These are phyloP conservation scores for Platypus cylindrus DNA, from an alignment of 2,888 invertebrate genomes.

Conservation along the genomic window DNA sequence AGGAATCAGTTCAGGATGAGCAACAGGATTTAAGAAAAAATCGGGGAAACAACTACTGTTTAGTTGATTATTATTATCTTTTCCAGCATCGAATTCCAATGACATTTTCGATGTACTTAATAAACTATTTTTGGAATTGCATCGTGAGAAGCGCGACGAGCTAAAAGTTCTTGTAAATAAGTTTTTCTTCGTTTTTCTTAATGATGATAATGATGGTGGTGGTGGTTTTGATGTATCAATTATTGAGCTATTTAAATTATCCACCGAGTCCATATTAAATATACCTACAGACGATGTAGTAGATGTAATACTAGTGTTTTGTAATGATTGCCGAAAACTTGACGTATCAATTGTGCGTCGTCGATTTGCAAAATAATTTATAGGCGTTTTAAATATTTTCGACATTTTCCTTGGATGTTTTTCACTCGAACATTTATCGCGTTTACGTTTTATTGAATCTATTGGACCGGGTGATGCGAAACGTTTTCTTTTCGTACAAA, in stretches of 20 bases:
- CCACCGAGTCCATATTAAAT: slow-evolving; percentile 30
- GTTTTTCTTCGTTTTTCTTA: slow-evolving; percentile 28
- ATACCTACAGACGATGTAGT: too few species aligned
- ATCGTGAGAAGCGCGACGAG: slow-evolving; percentile 28
- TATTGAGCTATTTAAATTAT: slow-evolving; percentile 24
- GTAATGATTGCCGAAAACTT: slow-evolving; percentile 25
- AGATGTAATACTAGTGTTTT: slow-evolving; percentile 29
- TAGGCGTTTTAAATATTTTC: slow-evolving; percentile 31
- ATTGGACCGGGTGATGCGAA: slow-evolving; percentile 22
- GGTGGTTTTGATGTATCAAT: slow-evolving; percentile 17
- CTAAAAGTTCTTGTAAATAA: slow-evolving; percentile 32
- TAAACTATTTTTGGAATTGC: slow-evolving; percentile 23
- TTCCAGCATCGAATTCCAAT: slow-evolving; percentile 21
- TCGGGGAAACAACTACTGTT: slow-evolving; percentile 33
- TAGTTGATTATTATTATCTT: slow-evolving; percentile 22
- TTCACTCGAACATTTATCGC: slow-evolving; percentile 29
- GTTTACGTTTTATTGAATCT: slow-evolving; percentile 21
- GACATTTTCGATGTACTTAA: slow-evolving; percentile 26
- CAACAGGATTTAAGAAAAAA: slow-evolving; percentile 26
- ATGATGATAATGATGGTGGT: slow-evolving; percentile 9
- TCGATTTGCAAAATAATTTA: slow-evolving; percentile 31
- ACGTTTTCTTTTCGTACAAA: slow-evolving; percentile 23
- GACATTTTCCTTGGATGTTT: slow-evolving; percentile 29
- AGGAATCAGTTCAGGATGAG: slow-evolving; percentile 11
- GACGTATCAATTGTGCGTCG: slow-evolving; percentile 30